phyloP scores from a whole-genome alignment of 64 coral and sea anemone genomes.

The Montipora efflorescens region DNA sequence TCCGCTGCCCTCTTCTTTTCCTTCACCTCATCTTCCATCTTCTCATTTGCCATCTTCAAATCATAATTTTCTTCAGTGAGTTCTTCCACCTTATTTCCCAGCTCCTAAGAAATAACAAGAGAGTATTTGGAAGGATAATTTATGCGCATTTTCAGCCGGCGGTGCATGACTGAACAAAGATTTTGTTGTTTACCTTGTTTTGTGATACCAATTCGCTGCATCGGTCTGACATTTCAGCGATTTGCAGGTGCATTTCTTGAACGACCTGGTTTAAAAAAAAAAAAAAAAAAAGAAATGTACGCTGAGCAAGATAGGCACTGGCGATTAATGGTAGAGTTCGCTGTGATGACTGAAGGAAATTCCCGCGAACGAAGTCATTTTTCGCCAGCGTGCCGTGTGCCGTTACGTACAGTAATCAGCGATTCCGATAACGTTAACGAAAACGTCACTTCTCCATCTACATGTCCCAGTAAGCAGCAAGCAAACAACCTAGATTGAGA shows the following conservation, averaged over 20 bases:
- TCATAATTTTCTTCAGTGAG: conserved; percentile 76
- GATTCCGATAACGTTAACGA: no score
- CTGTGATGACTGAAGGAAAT: no score
- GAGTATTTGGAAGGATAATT: background rate
- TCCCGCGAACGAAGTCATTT: no score
- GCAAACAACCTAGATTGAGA: no score
- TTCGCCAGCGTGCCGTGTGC: no score
- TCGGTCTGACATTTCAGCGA: conserved; percentile 44
- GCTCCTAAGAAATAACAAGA: conserved; percentile 39
- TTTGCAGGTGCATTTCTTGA: conserved; percentile 44
- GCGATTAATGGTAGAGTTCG: no score
- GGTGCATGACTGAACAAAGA: background rate
- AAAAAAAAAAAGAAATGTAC: background rate
- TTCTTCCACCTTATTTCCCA: conserved; percentile 65
- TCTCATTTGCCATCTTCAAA: conserved; percentile 62
- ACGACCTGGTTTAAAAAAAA: conserved; percentile 45
- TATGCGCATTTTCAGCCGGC: background rate
- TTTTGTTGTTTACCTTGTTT: background rate
- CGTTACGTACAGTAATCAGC: no score
- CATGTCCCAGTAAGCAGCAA: no score
- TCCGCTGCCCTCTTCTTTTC: conserved; percentile 81
- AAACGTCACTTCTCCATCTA: no score
- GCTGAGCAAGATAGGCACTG: no score
- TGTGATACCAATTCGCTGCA: conserved; percentile 40
- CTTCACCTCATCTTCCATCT: conserved; percentile 84